Evolutionary conservation across 2,113 vertebrate genomes (phyloP).

Genomic region (Stomatorhinus ivindoensis): DNA sequence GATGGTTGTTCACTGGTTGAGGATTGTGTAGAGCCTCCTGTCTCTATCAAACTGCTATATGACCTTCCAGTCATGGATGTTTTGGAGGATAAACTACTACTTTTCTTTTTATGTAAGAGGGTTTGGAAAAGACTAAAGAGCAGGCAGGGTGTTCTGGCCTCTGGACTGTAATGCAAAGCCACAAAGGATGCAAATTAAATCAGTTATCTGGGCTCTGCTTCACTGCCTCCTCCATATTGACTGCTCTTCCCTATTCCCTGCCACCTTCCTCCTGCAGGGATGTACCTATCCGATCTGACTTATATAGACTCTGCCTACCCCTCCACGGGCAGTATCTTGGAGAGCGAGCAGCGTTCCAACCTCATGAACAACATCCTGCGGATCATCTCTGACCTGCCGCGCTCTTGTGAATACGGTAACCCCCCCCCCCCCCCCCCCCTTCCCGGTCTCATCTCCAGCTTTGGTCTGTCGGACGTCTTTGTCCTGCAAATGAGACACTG

Average conservation of each 20-base stretch:
- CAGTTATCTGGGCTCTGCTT: background rate
- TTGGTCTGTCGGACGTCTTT: background rate
- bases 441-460: background rate
- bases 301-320: constrained; percentile 97
- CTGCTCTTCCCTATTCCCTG: background rate
- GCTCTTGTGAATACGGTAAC: constrained; percentile 92
- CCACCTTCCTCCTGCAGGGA: constrained; percentile 63
- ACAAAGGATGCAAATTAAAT: background rate
- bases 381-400: constrained; percentile 96
- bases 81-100: background rate
- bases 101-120: background rate
- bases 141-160: background rate
- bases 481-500: background rate
- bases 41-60: background rate
- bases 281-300: constrained; percentile 94
- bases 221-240: background rate
- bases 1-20: background rate
- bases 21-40: background rate
- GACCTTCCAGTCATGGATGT: background rate
- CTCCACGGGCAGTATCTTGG: constrained; percentile 95
- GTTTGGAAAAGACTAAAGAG: background rate
- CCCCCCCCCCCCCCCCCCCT: background rate
- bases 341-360: constrained; percentile 94
- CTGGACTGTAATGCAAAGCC: background rate
- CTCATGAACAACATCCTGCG: constrained; percentile 97